Evolutionary conservation across 2,888 invertebrate species (phyloP).

Genomic region (Drosophila fulvimacula): DNA sequence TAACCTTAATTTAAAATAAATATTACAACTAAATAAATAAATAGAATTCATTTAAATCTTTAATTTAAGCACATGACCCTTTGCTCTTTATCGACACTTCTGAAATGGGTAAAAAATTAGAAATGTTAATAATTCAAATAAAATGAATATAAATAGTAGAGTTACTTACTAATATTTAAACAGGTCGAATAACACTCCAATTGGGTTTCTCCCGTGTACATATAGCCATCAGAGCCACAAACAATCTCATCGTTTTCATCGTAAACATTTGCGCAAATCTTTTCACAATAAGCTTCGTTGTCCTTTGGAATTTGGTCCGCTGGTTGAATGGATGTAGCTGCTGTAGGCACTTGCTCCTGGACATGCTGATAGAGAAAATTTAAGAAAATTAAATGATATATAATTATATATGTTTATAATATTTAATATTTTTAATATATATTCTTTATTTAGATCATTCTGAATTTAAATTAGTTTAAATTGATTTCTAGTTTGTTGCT

Average conservation of each 20-base stretch:
- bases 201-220: conserved; percentile 84
- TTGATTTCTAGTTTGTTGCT: conserved; percentile 4
- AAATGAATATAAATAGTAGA: neutral
- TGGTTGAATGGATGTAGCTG: conserved; percentile 10
- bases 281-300: conserved; percentile 82
- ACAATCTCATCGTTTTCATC: conserved; percentile 83
- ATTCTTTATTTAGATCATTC: neutral
- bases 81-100: conserved; percentile 83
- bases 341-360: conserved; percentile 35
- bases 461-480: neutral
- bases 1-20: conserved; percentile 34
- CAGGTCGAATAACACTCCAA: conserved; percentile 83
- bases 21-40: conserved; percentile 41
- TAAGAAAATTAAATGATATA: neutral
- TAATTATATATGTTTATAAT: neutral
- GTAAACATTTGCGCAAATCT: conserved; percentile 83
- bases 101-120: conserved; percentile 41
- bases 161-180: conserved; percentile 81
- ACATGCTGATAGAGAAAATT: conserved; percentile 18
- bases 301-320: conserved; percentile 60
- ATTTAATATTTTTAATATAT: neutral
- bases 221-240: conserved; percentile 83
- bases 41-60: conserved; percentile 25
- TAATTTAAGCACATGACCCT: conserved; percentile 75
- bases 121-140: neutral